A percentile compares a stretch with the other conserved stretches of the same genome.
phyloP scores from a whole-genome alignment of 2,113 vertebrate species.

The Eurystomus gularis region DNA sequence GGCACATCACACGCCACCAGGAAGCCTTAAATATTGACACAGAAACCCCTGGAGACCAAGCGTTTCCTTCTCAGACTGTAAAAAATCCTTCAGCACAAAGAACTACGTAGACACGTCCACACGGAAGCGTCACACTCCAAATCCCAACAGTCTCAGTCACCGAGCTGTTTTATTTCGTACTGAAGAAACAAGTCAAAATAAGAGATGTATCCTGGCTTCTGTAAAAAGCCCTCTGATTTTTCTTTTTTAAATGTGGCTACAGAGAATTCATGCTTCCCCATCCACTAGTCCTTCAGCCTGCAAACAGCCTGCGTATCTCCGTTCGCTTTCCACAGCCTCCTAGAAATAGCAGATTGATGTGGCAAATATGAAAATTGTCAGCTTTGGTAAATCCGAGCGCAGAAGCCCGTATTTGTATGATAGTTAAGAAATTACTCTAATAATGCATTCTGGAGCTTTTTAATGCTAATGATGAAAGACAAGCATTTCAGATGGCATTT shows the following conservation, averaged over 20 bases:
- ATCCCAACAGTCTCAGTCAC: neutral
- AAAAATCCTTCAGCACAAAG: neutral
- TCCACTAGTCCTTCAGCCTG: neutral
- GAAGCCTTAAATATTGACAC: neutral
- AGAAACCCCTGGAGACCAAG: neutral
- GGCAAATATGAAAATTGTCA: constrained; percentile 63
- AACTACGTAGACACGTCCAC: neutral
- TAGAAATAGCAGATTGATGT: constrained; percentile 49
- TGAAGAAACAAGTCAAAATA: neutral
- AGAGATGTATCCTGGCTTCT: neutral
- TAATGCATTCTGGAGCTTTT: constrained; percentile 44
- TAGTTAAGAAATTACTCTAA: constrained; percentile 64
- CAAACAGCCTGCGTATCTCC: constrained; percentile 10
- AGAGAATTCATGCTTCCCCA: neutral
- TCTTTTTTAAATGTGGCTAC: neutral
- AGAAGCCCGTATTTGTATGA: constrained; percentile 47
- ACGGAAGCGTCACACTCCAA: neutral
- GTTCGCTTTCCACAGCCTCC: constrained; percentile 17
- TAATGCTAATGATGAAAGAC: constrained; percentile 64
- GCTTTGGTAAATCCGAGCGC: constrained; percentile 37
- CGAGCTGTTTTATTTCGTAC: neutral
- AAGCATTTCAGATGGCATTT: constrained; percentile 60
- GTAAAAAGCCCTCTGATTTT: neutral
- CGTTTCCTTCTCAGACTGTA: neutral
- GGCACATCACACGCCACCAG: neutral